Percentiles rank a stretch among this genome's conserved stretches.
phyloP scores from a whole-genome alignment of 2,888 invertebrate genomes.

The Agrotis puta region DNA sequence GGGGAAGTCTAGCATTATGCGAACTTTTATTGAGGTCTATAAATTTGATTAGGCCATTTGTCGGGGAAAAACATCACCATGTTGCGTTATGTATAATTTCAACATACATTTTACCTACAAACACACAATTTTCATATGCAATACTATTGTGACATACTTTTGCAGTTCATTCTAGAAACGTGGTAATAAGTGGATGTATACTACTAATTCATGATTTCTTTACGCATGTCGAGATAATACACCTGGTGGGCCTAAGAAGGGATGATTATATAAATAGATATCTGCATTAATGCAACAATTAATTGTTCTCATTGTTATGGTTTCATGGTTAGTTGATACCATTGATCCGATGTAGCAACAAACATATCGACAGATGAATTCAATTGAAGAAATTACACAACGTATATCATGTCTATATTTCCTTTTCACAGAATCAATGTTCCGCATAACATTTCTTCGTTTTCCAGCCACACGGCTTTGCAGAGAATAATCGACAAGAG shows the following conservation, averaged over 20 bases:
- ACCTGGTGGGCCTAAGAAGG: conserved; percentile 12
- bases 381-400: conserved; percentile 62
- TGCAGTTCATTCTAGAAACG: neutral
- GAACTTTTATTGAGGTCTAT: neutral
- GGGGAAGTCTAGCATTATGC: conserved; percentile 8
- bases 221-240: neutral
- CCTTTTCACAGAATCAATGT: conserved; percentile 69
- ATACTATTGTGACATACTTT: neutral
- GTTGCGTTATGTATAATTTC: neutral
- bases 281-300: conserved; percentile 54
- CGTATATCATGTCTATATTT: conserved; percentile 65
- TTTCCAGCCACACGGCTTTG: conserved; percentile 49
- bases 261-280: conserved; percentile 55
- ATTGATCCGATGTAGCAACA: conserved; percentile 47
- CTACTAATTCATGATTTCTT: neutral
- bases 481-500: conserved; percentile 19
- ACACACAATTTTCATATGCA: neutral
- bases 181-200: neutral
- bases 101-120: conserved; percentile 6
- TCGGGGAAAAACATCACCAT: conserved; percentile 16
- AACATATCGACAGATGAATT: conserved; percentile 41
- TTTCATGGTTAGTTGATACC: conserved; percentile 50
- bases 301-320: conserved; percentile 65
- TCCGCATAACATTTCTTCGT: conserved; percentile 58
- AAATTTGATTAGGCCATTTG: neutral